These are phyloP conservation scores for Cylindroiulus punctatus DNA, from an alignment of 2,888 invertebrate genomes.

Conservation along the genomic window DNA sequence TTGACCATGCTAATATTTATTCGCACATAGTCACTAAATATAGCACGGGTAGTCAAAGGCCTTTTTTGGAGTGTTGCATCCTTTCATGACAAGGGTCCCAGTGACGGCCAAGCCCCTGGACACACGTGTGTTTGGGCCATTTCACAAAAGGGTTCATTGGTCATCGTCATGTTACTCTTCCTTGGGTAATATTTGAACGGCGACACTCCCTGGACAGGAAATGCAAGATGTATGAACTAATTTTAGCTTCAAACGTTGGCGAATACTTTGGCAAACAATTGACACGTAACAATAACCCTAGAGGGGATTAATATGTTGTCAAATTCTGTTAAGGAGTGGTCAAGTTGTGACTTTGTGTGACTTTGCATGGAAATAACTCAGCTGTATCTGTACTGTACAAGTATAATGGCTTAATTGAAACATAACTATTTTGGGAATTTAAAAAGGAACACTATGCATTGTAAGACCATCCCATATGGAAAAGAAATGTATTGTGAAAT, in stretches of 20 bases:
- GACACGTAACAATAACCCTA: background rate
- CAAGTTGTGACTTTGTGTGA: background rate
- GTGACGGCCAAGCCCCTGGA: background rate
- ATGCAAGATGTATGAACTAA: background rate
- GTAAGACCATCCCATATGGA: no score
- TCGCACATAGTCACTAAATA: background rate
- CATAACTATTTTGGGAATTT: no score
- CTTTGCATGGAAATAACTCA: no score
- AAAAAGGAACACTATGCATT: no score
- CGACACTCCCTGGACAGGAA: background rate
- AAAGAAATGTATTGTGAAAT: no score
- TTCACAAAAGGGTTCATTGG: constrained; percentile 26
- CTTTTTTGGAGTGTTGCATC: constrained; percentile 1
- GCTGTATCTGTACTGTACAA: no score
- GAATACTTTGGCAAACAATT: background rate
- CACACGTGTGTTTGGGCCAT: background rate
- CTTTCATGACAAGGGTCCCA: constrained; percentile 13
- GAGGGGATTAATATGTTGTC: background rate
- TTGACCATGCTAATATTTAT: constrained; percentile 17
- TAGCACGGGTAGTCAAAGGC: constrained; percentile 22
- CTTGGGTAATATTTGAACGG: background rate
- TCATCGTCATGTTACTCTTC: background rate
- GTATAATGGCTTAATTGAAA: no score
- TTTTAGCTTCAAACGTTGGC: constrained; percentile 25
- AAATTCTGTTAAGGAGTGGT: constrained; percentile 17